Conservation (phyloP, 2,888 invertebrate genomes). For the Metalampra italica region DNA sequence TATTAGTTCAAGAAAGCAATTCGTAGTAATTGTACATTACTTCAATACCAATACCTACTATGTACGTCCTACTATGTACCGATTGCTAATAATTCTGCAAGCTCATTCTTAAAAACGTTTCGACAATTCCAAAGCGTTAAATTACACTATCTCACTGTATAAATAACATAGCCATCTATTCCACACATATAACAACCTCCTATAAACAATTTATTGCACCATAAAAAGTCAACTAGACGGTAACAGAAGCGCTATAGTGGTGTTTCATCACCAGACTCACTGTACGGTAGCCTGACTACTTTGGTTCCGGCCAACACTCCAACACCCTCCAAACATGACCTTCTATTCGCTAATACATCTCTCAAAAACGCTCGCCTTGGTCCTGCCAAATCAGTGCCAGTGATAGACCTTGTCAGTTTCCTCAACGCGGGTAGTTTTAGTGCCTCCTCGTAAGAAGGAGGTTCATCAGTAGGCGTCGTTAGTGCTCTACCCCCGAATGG, state of each 20-base stretch:
- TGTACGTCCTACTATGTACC: slow-evolving; percentile 3
- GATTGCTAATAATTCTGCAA: slow-evolving; percentile 37
- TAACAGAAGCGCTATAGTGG: slow-evolving; percentile 59
- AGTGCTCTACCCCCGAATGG: slow-evolving; percentile 79
- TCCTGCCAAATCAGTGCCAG: slow-evolving; percentile 75
- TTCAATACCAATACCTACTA: slow-evolving; percentile 1
- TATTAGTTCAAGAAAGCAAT: background rate
- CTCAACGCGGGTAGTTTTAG: slow-evolving; percentile 78
- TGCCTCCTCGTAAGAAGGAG: slow-evolving; percentile 83
- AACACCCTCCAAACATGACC: slow-evolving; percentile 69
- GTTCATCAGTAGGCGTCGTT: slow-evolving; percentile 76
- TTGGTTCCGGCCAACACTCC: slow-evolving; percentile 65
- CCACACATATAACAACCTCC: slow-evolving; percentile 13
- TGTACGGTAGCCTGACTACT: slow-evolving; percentile 60
- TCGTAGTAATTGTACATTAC: background rate
- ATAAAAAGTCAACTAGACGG: slow-evolving; percentile 47
- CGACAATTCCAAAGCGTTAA: slow-evolving; percentile 43
- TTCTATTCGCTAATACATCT: slow-evolving; percentile 68
- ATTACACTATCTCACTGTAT: slow-evolving; percentile 25
- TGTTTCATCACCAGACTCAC: slow-evolving; percentile 64
- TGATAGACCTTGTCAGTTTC: slow-evolving; percentile 78
- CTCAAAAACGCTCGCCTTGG: slow-evolving; percentile 70
- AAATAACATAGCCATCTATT: slow-evolving; percentile 10
- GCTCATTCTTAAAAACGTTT: slow-evolving; percentile 33
- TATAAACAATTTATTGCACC: slow-evolving; percentile 54